Percentiles rank a stretch among this genome's conserved stretches.
Evolutionary conservation across 2,113 vertebrate species (phyloP).

Genomic region (Chaetorhynchus papuensis): DNA sequence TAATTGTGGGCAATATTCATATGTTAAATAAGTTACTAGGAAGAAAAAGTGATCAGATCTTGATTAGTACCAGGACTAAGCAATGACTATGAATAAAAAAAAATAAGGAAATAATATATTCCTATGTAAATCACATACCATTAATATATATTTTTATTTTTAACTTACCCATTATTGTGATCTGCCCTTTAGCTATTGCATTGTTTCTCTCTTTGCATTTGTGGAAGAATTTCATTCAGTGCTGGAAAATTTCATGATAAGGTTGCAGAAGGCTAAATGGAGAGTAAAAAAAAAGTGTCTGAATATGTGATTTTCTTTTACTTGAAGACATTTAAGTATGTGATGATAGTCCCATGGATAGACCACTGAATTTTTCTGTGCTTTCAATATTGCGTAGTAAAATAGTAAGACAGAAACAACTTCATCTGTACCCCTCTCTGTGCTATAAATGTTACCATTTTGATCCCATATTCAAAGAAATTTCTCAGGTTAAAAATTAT

Average conservation of each 20-base stretch:
- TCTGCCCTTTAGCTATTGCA: neutral
- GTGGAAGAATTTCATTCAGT: neutral
- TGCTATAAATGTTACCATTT: neutral
- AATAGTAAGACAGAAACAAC: neutral
- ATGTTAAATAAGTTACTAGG: neutral
- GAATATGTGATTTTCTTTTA: neutral
- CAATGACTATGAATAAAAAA: neutral
- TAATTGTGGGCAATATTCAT: neutral
- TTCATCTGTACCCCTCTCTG: neutral
- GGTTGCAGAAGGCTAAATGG: neutral
- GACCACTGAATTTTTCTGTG: neutral
- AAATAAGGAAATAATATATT: neutral
- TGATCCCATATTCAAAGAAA: neutral
- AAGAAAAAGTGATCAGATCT: neutral
- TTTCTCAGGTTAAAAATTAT: neutral
- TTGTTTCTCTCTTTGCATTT: neutral
- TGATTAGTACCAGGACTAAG: neutral
- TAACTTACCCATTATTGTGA: neutral
- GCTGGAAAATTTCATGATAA: neutral
- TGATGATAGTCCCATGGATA: neutral
- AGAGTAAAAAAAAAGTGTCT: neutral
- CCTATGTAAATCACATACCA: neutral
- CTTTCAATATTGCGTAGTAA: neutral
- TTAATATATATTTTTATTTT: neutral
- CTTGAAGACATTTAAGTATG: neutral